Evolutionary conservation across 2,888 invertebrate species (phyloP).

Genomic region (Athetis lepigone): DNA sequence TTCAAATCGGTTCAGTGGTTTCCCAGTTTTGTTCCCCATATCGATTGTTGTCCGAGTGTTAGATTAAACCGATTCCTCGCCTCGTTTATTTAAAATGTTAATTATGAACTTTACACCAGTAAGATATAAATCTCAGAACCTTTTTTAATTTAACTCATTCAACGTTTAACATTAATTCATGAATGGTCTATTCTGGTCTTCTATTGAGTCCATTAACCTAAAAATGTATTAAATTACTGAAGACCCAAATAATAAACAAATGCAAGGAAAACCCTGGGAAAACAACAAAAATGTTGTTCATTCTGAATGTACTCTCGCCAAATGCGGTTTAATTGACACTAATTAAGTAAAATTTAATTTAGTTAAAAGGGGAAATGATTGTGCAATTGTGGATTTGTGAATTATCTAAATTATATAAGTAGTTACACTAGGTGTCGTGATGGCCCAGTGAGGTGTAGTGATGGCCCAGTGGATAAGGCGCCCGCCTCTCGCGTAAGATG

Average conservation of each 20-base stretch:
- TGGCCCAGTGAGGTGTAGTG: no score
- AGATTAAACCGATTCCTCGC: no score
- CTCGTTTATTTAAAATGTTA: no score
- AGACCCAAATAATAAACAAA: background rate
- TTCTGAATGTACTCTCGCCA: background rate
- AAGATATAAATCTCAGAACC: no score
- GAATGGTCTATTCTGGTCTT: background rate
- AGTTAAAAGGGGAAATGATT: background rate
- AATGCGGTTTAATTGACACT: background rate
- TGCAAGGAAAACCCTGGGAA: background rate
- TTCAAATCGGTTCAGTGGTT: no score
- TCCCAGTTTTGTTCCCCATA: no score
- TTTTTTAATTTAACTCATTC: no score
- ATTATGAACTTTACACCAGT: no score
- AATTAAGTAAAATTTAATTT: background rate
- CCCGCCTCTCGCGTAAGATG: no score
- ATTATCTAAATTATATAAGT: background rate
- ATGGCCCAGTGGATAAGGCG: no score
- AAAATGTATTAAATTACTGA: constrained; percentile 9
- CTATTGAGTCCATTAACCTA: background rate
- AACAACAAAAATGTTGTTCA: background rate
- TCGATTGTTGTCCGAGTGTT: no score
- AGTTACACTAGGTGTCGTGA: no score
- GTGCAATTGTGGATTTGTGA: background rate
- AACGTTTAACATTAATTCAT: constrained; percentile 1